Percentiles rank a stretch among this genome's conserved stretches.
These are phyloP conservation scores for Halcyon chelicuti DNA, from an alignment of 2,797 vertebrate genomes.

Conservation along the genomic window DNA sequence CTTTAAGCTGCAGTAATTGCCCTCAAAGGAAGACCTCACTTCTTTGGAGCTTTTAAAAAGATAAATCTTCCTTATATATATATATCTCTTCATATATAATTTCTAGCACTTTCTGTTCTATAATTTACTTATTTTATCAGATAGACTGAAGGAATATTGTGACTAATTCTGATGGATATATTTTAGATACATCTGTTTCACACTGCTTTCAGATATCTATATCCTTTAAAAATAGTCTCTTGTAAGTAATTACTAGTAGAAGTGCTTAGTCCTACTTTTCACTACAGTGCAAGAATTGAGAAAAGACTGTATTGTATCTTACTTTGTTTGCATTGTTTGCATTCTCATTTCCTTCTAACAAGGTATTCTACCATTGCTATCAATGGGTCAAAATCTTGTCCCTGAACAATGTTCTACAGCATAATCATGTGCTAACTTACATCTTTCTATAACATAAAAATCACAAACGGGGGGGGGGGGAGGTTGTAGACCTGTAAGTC, in stretches of 20 bases:
- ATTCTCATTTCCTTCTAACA: neutral
- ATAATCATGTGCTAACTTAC: neutral
- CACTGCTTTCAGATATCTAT: neutral
- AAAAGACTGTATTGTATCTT: neutral
- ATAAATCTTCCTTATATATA: neutral
- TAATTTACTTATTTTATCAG: neutral
- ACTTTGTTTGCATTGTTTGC: neutral
- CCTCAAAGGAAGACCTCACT: neutral
- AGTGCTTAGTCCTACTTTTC: neutral
- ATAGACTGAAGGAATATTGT: neutral
- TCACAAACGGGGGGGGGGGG: neutral
- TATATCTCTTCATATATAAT: neutral
- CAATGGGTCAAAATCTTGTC: neutral
- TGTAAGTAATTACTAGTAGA: neutral
- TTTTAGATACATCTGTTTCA: neutral
- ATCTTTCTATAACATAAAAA: neutral
- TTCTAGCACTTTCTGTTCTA: neutral
- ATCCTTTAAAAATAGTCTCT: neutral
- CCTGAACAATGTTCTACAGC: neutral
- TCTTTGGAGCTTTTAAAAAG: neutral
- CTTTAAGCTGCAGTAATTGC: neutral
- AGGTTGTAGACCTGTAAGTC: neutral
- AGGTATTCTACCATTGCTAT: neutral
- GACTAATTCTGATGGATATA: neutral
- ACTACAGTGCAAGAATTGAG: neutral